Conservation (phyloP, 2,797 vertebrate species). For the Aulostomus chinensis region DNA sequence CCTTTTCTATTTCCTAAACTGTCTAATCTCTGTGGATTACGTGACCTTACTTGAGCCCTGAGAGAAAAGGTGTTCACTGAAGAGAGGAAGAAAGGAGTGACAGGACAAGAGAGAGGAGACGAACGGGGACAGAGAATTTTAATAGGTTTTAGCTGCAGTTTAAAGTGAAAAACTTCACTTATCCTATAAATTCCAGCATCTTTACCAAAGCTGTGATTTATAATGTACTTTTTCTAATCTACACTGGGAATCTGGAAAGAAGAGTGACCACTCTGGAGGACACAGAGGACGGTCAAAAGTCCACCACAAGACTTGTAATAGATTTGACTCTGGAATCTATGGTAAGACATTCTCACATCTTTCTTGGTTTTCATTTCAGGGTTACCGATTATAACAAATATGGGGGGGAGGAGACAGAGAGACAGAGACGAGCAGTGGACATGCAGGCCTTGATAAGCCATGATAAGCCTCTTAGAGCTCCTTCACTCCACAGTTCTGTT, state of each 20-base stretch:
- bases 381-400: background rate
- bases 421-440: conserved; percentile 16
- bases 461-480: conserved; percentile 67
- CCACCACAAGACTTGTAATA: conserved; percentile 42
- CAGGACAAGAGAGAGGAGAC: background rate
- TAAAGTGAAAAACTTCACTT: background rate
- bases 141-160: too few relatives aligned
- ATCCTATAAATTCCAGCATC: background rate
- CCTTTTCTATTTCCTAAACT: conserved; percentile 11
- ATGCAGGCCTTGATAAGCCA: conserved; percentile 41
- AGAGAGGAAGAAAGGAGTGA: conserved; percentile 15
- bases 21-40: conserved; percentile 65
- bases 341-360: conserved; percentile 44
- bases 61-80: conserved; percentile 7
- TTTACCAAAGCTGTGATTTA: background rate
- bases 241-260: background rate
- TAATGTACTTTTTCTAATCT: background rate
- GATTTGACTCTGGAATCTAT: conserved; percentile 45
- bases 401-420: background rate
- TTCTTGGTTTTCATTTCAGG: too few relatives aligned
- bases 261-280: conserved; percentile 32
- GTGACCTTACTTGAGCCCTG: conserved; percentile 27
- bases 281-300: conserved; percentile 18
- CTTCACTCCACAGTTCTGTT: conserved; percentile 50
- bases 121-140: too few relatives aligned